These are phyloP conservation scores for Onychostoma macrolepis DNA, from an alignment of 2,113 vertebrate genomes.

Conservation along the genomic window DNA sequence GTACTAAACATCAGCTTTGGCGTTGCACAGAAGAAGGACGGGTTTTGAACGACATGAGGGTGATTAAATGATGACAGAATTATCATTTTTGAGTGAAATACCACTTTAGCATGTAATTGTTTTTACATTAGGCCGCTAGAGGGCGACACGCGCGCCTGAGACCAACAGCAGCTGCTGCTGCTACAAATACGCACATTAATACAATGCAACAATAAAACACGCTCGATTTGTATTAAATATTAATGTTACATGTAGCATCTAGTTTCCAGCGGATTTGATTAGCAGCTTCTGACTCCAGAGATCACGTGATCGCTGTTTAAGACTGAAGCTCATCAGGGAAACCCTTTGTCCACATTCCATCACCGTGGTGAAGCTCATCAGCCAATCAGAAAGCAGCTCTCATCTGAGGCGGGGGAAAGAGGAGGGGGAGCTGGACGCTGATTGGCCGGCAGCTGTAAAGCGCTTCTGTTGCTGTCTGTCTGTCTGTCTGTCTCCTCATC, in stretches of 20 bases:
- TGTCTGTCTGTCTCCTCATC: background rate
- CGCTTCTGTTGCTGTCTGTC: slow-evolving; percentile 23
- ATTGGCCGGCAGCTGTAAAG: slow-evolving; percentile 39
- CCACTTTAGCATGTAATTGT: background rate
- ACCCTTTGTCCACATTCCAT: slow-evolving; percentile 47
- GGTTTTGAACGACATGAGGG: background rate
- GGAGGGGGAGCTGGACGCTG: background rate
- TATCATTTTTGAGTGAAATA: background rate
- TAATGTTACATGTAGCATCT: background rate
- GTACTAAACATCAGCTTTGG: too few species aligned
- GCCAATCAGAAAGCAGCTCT: slow-evolving; percentile 37
- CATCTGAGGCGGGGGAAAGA: background rate
- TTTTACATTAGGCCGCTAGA: background rate
- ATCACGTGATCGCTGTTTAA: background rate
- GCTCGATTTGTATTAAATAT: background rate
- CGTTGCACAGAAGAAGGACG: background rate
- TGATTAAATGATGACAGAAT: background rate
- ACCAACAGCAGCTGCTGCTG: background rate
- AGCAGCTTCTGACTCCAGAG: background rate
- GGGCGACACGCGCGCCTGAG: background rate
- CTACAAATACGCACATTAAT: slow-evolving; percentile 31
- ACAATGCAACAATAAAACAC: background rate
- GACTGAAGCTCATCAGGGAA: slow-evolving; percentile 10
- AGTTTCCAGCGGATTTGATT: background rate
- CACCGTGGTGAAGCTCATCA: background rate